Conservation (phyloP, 2,797 vertebrate genomes). For the Helostoma temminkii region DNA sequence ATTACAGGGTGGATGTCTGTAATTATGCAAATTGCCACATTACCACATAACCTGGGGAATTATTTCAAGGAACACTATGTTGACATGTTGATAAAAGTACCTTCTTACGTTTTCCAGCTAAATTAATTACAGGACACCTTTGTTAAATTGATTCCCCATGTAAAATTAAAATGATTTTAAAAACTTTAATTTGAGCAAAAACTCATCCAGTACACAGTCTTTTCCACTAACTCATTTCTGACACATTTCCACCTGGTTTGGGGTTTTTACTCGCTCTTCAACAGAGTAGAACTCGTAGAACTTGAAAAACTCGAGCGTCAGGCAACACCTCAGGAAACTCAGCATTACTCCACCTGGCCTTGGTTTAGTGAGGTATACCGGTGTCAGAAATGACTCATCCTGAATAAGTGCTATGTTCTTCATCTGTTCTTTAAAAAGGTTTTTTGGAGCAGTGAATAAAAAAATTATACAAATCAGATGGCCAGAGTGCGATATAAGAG, state of each 20-base stretch:
- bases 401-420: not conserved
- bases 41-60: not conserved
- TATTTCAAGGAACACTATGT: not conserved
- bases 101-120: not conserved
- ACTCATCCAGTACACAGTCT: not conserved
- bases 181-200: not conserved
- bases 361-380: not conserved
- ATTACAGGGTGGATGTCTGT: not conserved
- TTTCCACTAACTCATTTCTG: slow-evolving; percentile 2
- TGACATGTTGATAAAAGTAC: not conserved
- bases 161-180: not conserved
- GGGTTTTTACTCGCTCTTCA: slow-evolving; percentile 1
- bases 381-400: slow-evolving; percentile 32
- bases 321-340: slow-evolving; percentile 46
- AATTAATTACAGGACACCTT: not conserved
- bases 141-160: not conserved
- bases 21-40: not conserved
- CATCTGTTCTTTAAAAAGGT: not conserved
- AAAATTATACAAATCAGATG: not conserved
- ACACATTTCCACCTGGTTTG: slow-evolving; percentile 21
- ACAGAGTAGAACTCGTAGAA: slow-evolving; percentile 15
- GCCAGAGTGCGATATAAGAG: not conserved
- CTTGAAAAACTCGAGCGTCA: slow-evolving; percentile 73
- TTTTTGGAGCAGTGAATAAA: not conserved
- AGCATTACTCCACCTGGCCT: slow-evolving; percentile 39